Evolutionary conservation across 2,888 invertebrate species (phyloP).

Genomic region (Mallateleia sp.): DNA sequence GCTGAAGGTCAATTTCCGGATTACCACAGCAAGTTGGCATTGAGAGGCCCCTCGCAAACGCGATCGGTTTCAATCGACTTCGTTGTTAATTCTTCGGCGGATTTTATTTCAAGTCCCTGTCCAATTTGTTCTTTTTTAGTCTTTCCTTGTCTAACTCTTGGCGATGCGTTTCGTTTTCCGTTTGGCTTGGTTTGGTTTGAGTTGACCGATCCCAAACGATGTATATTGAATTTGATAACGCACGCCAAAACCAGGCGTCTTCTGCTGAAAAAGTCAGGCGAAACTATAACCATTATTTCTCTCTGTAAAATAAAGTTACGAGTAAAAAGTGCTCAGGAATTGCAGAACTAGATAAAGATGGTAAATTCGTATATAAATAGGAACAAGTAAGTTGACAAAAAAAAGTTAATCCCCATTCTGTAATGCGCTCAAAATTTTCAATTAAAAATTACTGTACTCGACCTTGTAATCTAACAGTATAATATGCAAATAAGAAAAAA

Average conservation of each 20-base stretch:
- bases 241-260: constrained; percentile 23
- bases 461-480: no score
- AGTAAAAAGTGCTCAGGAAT: no score
- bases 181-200: constrained; percentile 57
- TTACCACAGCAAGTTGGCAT: constrained; percentile 66
- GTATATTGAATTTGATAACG: constrained; percentile 56
- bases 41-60: constrained; percentile 60
- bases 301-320: no score
- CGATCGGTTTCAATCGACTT: constrained; percentile 75
- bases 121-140: constrained; percentile 69
- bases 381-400: no score
- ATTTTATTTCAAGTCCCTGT: constrained; percentile 79
- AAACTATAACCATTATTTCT: not conserved
- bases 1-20: constrained; percentile 55
- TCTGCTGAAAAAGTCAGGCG: constrained; percentile 2
- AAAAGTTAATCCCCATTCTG: no score
- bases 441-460: no score
- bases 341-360: no score
- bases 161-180: constrained; percentile 73
- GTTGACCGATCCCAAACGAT: constrained; percentile 64
- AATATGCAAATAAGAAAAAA: no score
- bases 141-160: constrained; percentile 40
- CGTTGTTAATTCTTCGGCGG: constrained; percentile 67
- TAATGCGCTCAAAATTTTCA: no score
- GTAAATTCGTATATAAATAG: no score